Conservation (phyloP, 2,888 invertebrate species). For the Mesoligia furuncula region DNA sequence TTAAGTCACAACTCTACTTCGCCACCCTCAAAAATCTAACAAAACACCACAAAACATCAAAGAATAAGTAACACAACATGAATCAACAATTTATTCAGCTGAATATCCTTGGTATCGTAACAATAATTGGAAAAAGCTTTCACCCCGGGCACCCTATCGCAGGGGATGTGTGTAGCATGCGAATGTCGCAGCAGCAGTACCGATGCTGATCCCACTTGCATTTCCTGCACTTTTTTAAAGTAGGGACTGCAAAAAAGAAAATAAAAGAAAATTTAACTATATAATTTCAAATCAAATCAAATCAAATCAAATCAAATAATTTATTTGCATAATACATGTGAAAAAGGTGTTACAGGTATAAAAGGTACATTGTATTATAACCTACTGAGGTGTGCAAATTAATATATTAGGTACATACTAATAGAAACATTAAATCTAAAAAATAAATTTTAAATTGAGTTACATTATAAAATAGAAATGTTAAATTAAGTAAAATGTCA, state of each 20-base stretch:
- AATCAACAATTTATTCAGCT: constrained; percentile 45
- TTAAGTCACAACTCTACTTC: not conserved
- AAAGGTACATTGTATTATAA: too few relatives aligned
- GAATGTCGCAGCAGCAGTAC: constrained; percentile 76
- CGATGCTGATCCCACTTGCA: constrained; percentile 79
- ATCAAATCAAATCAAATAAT: too few relatives aligned
- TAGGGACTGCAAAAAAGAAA: constrained; percentile 73
- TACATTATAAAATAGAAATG: too few relatives aligned
- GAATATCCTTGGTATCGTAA: constrained; percentile 39
- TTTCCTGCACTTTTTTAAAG: constrained; percentile 80
- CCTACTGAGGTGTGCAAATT: too few relatives aligned
- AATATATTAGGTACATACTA: too few relatives aligned
- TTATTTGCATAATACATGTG: too few relatives aligned
- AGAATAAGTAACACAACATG: constrained; percentile 30
- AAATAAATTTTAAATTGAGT: too few relatives aligned
- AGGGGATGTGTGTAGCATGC: constrained; percentile 73
- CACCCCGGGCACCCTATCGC: constrained; percentile 69
- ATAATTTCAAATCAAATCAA: too few relatives aligned
- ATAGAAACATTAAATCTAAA: too few relatives aligned
- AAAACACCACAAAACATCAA: constrained; percentile 6
- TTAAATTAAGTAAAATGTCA: too few relatives aligned
- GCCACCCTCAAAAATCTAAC: not conserved
- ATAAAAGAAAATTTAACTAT: not conserved
- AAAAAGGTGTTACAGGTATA: too few relatives aligned
- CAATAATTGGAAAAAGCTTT: constrained; percentile 80